Evolutionary conservation across 2,888 invertebrate genomes (phyloP).

Genomic region (Chaetogeoica ovagalla): DNA sequence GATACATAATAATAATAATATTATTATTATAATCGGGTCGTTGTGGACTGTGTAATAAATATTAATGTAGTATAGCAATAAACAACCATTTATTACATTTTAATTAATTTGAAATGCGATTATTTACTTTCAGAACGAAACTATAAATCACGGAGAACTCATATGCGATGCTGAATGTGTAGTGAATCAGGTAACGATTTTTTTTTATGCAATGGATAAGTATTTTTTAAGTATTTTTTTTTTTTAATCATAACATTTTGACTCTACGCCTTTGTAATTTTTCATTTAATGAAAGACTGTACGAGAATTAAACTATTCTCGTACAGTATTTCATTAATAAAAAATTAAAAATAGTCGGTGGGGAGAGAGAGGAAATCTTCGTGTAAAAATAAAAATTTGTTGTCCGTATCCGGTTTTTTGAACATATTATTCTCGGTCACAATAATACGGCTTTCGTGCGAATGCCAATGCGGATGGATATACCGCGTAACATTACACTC

Average conservation of each 20-base stretch:
- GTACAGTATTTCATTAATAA: no score
- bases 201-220: not conserved
- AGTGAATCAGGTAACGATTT: conserved; percentile 39
- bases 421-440: no score
- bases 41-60: not conserved
- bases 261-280: not conserved
- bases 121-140: conserved; percentile 39
- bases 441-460: no score
- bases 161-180: conserved; percentile 34
- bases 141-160: conserved; percentile 28
- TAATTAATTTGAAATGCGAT: conserved; percentile 3
- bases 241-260: not conserved
- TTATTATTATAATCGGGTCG: not conserved
- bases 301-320: no score
- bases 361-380: no score
- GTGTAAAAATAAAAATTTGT: conserved; percentile 31
- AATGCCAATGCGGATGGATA: not conserved
- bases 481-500: no score
- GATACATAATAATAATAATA: no score
- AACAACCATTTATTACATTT: not conserved
- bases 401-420: conserved; percentile 13
- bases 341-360: no score
- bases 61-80: not conserved
- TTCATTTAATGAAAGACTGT: not conserved
- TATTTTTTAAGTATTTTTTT: not conserved